A percentile compares a stretch with the other conserved stretches of the same genome.
Evolutionary conservation across 30 jellyfish, hydroid and myxozoan genomes (phyloP).

Genomic region (Turritopsis rubra): DNA sequence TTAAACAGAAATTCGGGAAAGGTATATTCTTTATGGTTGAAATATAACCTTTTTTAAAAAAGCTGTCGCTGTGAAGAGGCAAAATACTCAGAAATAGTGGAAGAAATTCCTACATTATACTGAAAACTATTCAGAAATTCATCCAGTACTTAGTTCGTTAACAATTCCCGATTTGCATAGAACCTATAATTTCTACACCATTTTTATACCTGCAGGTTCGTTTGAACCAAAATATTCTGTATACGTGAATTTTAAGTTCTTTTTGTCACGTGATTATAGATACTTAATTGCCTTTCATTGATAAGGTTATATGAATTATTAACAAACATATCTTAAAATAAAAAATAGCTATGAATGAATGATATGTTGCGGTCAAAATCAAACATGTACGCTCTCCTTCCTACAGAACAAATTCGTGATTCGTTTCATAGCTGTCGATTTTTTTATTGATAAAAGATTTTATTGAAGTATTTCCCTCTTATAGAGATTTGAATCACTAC

Average conservation of each 20-base stretch:
- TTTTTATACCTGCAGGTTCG: no score
- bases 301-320: not conserved
- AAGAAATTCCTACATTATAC: no score
- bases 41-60: no score
- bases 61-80: no score
- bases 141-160: no score
- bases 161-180: no score
- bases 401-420: not conserved
- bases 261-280: not conserved
- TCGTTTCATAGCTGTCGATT: not conserved
- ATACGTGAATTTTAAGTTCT: not conserved
- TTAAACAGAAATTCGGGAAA: no score
- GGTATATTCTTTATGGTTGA: no score
- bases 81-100: no score
- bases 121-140: no score
- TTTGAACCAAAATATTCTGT: not conserved
- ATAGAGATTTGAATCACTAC: not conserved
- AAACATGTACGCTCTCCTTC: not conserved
- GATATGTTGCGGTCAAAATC: not conserved
- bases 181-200: no score
- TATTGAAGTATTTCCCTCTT: not conserved
- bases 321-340: not conserved
- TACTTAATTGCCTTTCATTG: not conserved
- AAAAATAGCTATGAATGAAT: not conserved
- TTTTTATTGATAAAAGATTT: no score